Conservation (phyloP, 1,140 invertebrate genomes). For the Drosophila erecta region DNA sequence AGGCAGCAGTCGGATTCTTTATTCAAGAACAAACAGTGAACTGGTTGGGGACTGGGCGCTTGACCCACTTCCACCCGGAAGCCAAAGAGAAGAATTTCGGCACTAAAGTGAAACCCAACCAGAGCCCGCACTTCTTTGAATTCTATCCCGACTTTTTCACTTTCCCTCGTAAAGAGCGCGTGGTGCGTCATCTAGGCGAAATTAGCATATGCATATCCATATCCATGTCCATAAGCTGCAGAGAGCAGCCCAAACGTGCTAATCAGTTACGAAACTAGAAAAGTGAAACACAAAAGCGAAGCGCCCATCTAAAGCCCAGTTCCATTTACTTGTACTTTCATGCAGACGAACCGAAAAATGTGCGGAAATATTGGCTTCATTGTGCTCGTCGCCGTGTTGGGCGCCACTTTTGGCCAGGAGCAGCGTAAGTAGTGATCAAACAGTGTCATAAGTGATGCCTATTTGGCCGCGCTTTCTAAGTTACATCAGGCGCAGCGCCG, state of each 20-base stretch:
- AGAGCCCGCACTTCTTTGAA: slow-evolving; percentile 24
- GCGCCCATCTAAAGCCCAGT: slow-evolving; percentile 15
- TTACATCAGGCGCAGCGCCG: slow-evolving; percentile 36
- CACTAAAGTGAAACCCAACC: slow-evolving; percentile 43
- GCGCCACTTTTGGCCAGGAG: slow-evolving; percentile 56
- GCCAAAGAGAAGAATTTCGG: slow-evolving; percentile 59
- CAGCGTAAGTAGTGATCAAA: slow-evolving; percentile 62
- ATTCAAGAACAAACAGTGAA: slow-evolving; percentile 66
- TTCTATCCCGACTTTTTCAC: slow-evolving; percentile 62
- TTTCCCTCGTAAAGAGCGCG: slow-evolving; percentile 52
- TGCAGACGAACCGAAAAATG: slow-evolving; percentile 52
- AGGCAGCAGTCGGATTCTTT: slow-evolving; percentile 46
- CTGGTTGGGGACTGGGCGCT: slow-evolving; percentile 52
- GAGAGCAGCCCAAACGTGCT: slow-evolving; percentile 54
- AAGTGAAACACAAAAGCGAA: slow-evolving; percentile 79
- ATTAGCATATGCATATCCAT: slow-evolving; percentile 62
- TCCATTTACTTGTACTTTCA: slow-evolving; percentile 75
- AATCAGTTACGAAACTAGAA: slow-evolving; percentile 75
- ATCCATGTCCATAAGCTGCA: slow-evolving; percentile 16
- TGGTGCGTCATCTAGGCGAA: slow-evolving; percentile 55
- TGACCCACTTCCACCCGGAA: slow-evolving; percentile 60
- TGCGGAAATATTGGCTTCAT: slow-evolving; percentile 56
- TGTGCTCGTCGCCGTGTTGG: slow-evolving; percentile 52
- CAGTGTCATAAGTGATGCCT: slow-evolving; percentile 5
- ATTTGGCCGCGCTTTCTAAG: slow-evolving; percentile 43